Evolutionary conservation across 2,113 vertebrate genomes (phyloP).

Genomic region (Ophiodon elongatus): DNA sequence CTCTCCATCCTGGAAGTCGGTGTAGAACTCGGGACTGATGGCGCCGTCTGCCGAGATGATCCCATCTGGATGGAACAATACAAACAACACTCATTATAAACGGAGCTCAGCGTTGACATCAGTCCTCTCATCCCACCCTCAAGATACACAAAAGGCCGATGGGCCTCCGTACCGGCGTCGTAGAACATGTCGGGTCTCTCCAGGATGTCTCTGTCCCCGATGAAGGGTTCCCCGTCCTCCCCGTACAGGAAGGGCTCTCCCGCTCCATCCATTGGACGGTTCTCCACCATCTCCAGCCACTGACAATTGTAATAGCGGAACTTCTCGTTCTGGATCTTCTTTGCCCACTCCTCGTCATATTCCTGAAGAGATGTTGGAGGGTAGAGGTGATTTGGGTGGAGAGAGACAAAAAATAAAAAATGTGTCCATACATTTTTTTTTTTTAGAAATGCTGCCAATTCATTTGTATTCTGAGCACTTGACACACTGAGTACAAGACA

Average conservation of each 20-base stretch:
- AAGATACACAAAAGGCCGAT: neutral
- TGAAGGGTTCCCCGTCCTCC: conserved; percentile 89
- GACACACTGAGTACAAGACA: too few species aligned
- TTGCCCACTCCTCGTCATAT: conserved; percentile 92
- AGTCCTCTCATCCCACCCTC: neutral
- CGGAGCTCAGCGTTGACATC: too few species aligned
- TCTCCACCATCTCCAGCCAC: conserved; percentile 97
- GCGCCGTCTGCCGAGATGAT: conserved; percentile 87
- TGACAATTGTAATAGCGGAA: conserved; percentile 96
- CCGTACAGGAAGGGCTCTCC: conserved; percentile 88
- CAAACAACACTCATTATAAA: neutral
- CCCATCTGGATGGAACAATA: conserved; percentile 82
- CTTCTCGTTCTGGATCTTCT: conserved; percentile 93
- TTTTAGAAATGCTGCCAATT: too few species aligned
- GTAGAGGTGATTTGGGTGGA: neutral
- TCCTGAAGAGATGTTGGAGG: conserved; percentile 81
- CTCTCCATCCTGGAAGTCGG: conserved; percentile 90
- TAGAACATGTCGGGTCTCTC: conserved; percentile 91
- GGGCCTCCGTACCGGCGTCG: conserved; percentile 55
- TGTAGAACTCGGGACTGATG: conserved; percentile 90
- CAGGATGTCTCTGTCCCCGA: conserved; percentile 89
- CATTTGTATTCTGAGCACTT: neutral
- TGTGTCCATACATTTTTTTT: neutral
- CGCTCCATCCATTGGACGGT: conserved; percentile 89
- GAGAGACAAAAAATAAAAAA: neutral